Base-by-base conservation (phyloP, 2,113 vertebrate genomes). In the Tupaia tana region DNA sequence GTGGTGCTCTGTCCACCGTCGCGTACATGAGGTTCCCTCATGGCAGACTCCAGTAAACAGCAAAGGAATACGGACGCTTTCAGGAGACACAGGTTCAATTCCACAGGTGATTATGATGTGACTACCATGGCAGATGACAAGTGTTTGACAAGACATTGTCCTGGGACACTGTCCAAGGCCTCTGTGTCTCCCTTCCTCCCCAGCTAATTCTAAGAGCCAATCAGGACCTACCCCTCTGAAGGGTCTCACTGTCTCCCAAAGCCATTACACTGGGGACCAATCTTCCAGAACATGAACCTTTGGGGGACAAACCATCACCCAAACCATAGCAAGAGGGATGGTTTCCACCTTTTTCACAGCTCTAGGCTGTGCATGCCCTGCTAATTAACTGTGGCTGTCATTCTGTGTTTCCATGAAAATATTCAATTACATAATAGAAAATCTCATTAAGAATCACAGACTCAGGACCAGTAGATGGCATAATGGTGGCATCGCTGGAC, bases 1-100 rank as follows among this genome's bases (percentile, higher is more conserved):
- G 4, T 59, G 25, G 22, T 2, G 20, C 31, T 22, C 9, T 31
- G 52, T 9, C 66, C 1, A 0, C 58, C 56, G 5, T 0, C 0
- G 0, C 13, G 22, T 4, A 4, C 15, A 2, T 2, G 25, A 5
- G 27, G 11, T 0, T 13, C 16, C 15, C 2, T 25, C n/a, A 19
- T 14, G 31, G 5, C 0, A 22, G 79, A 27, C 16, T 1, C 9
- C 58, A n/a, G 2, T 54, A 11, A 43, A 29, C 14, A 24, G 2
- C 13, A 52, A 18, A 74, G 14, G 59, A 34, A 59, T 27, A 43
- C 0, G 3, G 22, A 59, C 0, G 12, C 74, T 56, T 63, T 82
- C 25, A 13, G 61, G 24, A 77, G 54, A 54, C 22, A 2, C 3
- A 10, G 7, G 2, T 25, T 34, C 77, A 6, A 20, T 13, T 8